Evolutionary conservation across 2,797 vertebrate species (phyloP).

Genomic region (Rhinatrema bivittatum): DNA sequence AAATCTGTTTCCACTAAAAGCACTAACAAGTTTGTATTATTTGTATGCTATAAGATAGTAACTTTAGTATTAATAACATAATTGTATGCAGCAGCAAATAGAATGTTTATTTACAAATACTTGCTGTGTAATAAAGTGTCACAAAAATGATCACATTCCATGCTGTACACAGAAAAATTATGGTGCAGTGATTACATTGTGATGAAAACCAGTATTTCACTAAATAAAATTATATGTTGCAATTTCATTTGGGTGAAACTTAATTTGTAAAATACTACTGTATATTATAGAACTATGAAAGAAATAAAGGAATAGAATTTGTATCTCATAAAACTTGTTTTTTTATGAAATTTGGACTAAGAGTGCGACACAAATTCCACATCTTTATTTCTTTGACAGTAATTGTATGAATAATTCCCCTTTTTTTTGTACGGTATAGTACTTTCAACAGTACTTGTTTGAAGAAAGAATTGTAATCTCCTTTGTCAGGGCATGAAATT

Average conservation of each 20-base stretch:
- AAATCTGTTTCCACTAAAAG: conserved; percentile 2
- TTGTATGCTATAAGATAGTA: conserved; percentile 48
- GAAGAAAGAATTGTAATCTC: too few relatives aligned
- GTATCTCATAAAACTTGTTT: too few relatives aligned
- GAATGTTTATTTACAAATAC: conserved; percentile 54
- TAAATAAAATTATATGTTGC: conserved; percentile 28
- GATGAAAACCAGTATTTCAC: conserved; percentile 40
- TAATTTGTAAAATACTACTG: too few relatives aligned
- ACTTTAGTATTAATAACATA: conserved; percentile 45
- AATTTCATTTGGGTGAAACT: conserved; percentile 53
- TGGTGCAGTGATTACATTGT: conserved; percentile 42
- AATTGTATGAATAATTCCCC: too few relatives aligned
- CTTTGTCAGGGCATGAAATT: too few relatives aligned
- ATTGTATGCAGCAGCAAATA: conserved; percentile 48
- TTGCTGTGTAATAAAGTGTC: conserved; percentile 59
- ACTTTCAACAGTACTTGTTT: too few relatives aligned
- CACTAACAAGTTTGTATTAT: conserved; percentile 18
- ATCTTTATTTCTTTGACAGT: too few relatives aligned
- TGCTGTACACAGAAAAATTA: conserved; percentile 35
- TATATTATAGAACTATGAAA: too few relatives aligned
- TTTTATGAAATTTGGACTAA: too few relatives aligned
- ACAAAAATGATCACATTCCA: conserved; percentile 46
- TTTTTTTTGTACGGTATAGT: too few relatives aligned
- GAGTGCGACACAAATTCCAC: too few relatives aligned
- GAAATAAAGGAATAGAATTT: too few relatives aligned